phyloP scores from a whole-genome alignment of 2,797 vertebrate species.

The Amniataba percoides region DNA sequence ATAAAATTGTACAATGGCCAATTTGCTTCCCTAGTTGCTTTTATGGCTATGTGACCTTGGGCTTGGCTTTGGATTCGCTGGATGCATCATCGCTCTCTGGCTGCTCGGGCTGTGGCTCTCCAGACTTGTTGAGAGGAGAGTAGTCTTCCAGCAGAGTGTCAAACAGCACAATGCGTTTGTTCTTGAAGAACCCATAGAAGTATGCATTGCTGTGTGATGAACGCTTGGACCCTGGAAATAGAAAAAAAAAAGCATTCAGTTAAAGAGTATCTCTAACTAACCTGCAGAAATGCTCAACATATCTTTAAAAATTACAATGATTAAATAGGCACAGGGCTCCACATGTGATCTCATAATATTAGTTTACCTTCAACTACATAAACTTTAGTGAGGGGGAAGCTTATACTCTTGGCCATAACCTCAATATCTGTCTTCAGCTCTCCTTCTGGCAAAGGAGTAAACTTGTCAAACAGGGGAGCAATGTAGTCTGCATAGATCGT shows the following conservation, averaged over 20 bases:
- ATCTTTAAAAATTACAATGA: background rate
- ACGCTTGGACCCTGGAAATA: constrained; percentile 92
- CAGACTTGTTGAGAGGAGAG: constrained; percentile 92
- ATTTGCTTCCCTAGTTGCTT: too few species aligned
- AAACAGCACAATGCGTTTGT: constrained; percentile 97
- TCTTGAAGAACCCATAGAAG: constrained; percentile 99
- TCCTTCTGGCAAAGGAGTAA: constrained; percentile 95
- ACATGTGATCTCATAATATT: background rate
- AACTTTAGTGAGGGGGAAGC: constrained; percentile 96
- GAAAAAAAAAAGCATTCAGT: background rate
- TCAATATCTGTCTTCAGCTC: constrained; percentile 95
- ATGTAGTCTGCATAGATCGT: constrained; percentile 99
- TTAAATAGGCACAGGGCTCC: background rate
- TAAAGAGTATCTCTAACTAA: background rate
- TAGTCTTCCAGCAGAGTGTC: constrained; percentile 97
- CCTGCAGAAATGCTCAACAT: background rate
- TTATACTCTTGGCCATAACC: constrained; percentile 93
- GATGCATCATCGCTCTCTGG: constrained; percentile 74
- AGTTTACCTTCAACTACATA: constrained; percentile 97
- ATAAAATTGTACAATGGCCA: background rate
- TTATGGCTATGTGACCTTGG: constrained; percentile 86
- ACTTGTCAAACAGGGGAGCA: constrained; percentile 98
- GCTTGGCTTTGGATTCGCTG: constrained; percentile 88
- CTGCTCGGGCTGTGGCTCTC: constrained; percentile 84
- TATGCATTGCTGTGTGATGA: constrained; percentile 99